Percentiles rank a stretch among this genome's conserved stretches.
Evolutionary conservation across 2,113 vertebrate species (phyloP).

Genomic region (Emydura subglobosa): DNA sequence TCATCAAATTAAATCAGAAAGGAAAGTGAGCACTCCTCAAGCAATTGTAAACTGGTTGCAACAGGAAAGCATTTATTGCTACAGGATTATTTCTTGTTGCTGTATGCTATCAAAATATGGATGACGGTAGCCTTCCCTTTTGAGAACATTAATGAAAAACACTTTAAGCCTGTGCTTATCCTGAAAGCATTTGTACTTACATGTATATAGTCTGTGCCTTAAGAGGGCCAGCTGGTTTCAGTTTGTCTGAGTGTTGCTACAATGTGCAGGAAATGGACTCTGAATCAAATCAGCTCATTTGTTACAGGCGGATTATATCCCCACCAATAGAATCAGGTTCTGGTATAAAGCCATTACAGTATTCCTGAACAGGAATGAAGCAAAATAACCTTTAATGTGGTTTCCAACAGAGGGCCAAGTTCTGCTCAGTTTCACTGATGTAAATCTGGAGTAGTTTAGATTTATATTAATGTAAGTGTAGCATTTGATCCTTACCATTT

Average conservation of each 20-base stretch:
- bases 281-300: constrained; percentile 28
- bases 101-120: neutral
- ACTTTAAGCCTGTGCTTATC: neutral
- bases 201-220: neutral
- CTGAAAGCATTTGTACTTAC: constrained; percentile 44
- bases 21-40: fast-evolving
- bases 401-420: neutral
- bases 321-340: neutral
- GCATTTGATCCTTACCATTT: neutral
- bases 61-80: neutral
- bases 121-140: constrained; percentile 31
- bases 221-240: constrained; percentile 50
- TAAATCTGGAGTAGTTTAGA: neutral
- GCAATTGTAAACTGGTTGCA: neutral
- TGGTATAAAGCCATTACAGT: neutral
- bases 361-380: neutral
- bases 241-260: constrained; percentile 29
- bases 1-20: neutral
- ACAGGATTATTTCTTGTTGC: fast-evolving
- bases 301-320: constrained; percentile 30
- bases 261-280: constrained; percentile 50
- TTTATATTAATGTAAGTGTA: neutral
- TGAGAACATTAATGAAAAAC: constrained; percentile 3
- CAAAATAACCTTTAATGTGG: neutral
- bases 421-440: neutral